These are phyloP conservation scores for Pontoporia blainvillei DNA, from an alignment of 2,113 vertebrate genomes.

Conservation along the genomic window DNA sequence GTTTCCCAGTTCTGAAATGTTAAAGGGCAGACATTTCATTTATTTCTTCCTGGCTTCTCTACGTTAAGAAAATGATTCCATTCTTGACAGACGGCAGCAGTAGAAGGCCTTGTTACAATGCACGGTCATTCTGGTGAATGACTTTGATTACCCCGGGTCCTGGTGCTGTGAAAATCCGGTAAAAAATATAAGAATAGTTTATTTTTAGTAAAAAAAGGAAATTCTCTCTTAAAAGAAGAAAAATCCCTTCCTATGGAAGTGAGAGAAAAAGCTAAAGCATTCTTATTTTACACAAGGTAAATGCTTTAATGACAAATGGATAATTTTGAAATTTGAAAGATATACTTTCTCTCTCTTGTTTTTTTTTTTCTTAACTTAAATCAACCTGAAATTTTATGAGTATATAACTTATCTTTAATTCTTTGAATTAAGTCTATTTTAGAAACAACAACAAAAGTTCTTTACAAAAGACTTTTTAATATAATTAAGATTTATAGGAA, in stretches of 20 bases:
- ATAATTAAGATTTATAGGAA: background rate
- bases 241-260: background rate
- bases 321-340: background rate
- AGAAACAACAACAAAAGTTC: background rate
- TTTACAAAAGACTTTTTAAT: background rate
- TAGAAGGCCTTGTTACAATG: background rate
- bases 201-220: background rate
- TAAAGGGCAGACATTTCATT: constrained; percentile 59
- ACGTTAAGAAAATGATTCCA: constrained; percentile 9
- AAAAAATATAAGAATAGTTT: background rate
- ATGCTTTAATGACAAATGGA: background rate
- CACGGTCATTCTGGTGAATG: background rate
- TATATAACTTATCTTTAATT: background rate
- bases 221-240: background rate
- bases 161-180: background rate
- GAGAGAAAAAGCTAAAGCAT: background rate
- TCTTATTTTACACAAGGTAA: background rate
- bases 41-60: constrained; percentile 13
- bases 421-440: background rate
- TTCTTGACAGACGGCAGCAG: background rate
- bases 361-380: background rate
- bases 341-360: background rate
- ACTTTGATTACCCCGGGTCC: constrained; percentile 21
- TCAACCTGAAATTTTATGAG: background rate
- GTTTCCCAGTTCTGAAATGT: constrained; percentile 28